Conservation (phyloP, 2,797 vertebrate genomes). For the Sebastes dallii region DNA sequence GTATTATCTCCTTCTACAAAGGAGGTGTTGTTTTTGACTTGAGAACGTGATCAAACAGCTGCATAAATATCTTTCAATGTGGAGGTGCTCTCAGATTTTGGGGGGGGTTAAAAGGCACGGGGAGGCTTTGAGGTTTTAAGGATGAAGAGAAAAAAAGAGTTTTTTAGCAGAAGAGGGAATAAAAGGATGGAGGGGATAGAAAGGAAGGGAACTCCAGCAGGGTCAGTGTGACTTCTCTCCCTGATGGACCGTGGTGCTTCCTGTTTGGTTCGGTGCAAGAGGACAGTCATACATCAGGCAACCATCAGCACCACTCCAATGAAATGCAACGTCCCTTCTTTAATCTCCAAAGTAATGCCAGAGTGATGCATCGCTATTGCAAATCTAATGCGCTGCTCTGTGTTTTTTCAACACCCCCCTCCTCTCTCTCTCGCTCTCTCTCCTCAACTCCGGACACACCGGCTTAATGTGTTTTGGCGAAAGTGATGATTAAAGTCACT, state of each 20-base stretch:
- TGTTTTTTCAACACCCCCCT: conserved; percentile 59
- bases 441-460: conserved; percentile 75
- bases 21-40: conserved; percentile 66
- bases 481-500: conserved; percentile 87
- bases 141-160: conserved; percentile 8
- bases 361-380: conserved; percentile 84
- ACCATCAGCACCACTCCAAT: conserved; percentile 69
- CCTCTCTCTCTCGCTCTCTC: conserved; percentile 10
- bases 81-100: conserved; percentile 57
- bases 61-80: conserved; percentile 69
- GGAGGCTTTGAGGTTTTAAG: conserved; percentile 46
- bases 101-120: conserved; percentile 49
- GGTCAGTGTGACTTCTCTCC: conserved; percentile 38
- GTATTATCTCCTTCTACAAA: conserved; percentile 74
- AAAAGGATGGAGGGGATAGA: conserved; percentile 5
- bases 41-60: conserved; percentile 76
- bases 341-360: conserved; percentile 85
- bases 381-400: conserved; percentile 79
- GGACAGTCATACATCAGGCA: conserved; percentile 75
- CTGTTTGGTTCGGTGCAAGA: conserved; percentile 33
- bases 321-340: conserved; percentile 82
- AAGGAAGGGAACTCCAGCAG: conserved; percentile 8
- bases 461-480: conserved; percentile 85
- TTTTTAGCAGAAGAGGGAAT: conserved; percentile 12
- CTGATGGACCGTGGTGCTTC: conserved; percentile 30